These are phyloP conservation scores for Drosophila formosana DNA, from an alignment of 2,888 invertebrate genomes.

Conservation along the genomic window DNA sequence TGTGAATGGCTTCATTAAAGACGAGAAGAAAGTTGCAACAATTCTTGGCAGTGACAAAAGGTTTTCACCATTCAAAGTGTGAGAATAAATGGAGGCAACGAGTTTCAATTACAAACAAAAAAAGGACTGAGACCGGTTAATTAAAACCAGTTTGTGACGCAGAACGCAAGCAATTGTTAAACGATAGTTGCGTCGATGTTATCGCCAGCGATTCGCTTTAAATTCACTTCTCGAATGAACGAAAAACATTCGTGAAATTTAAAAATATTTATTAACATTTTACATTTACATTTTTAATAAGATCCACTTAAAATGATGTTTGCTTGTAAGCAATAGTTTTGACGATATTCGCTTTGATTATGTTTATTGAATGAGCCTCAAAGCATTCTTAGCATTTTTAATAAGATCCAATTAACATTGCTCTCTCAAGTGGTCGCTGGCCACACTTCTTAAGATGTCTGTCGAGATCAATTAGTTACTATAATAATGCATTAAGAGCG, in stretches of 20 bases:
- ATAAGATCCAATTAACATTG: constrained; percentile 16
- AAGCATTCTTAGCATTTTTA: background rate
- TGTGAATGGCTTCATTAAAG: constrained; percentile 67
- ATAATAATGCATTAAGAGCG: constrained; percentile 31
- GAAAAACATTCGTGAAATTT: background rate
- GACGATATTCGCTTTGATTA: background rate
- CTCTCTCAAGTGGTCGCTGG: constrained; percentile 5
- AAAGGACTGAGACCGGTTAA: constrained; percentile 3
- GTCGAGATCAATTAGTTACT: constrained; percentile 8
- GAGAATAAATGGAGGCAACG: constrained; percentile 7
- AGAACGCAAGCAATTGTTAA: background rate
- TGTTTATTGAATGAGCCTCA: background rate
- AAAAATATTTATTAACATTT: background rate
- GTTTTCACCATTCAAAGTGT: constrained; percentile 15
- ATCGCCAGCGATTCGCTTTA: background rate
- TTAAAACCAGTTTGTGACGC: background rate
- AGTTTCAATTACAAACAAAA: constrained; percentile 9
- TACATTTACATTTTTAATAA: background rate
- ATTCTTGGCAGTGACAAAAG: constrained; percentile 22
- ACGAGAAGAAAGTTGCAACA: constrained; percentile 18
- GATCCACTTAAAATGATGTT: no score
- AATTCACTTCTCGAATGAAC: background rate
- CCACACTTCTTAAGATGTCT: constrained; percentile 6
- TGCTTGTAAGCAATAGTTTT: background rate
- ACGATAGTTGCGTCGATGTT: background rate